Base-by-base conservation (phyloP, 2,888 invertebrate species). In the Argyra leucocephala region DNA sequence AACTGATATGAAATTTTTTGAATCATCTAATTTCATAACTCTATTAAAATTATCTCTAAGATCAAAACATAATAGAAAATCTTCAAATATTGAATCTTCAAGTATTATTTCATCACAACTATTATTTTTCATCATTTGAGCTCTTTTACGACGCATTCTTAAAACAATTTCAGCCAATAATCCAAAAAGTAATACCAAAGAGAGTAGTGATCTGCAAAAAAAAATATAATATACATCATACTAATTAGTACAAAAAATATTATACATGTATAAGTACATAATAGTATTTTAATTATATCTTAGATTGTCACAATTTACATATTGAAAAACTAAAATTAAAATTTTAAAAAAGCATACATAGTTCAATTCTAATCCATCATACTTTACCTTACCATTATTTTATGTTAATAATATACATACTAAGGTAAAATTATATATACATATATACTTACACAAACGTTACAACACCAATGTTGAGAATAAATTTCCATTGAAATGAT, bases 21-120 rank as follows among this genome's bases (percentile, higher is more conserved):
- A 67, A 9, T 69, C 67, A 10, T 73, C 73, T n/a, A 70, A 63
- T 37, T 69, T 67, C 1, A 72, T 48, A 57, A 71, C 67, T 48
- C 70, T 67, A 4, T 67, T 60, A 22, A 69, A 72, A 65, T 75
- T 76, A 36, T 71, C 70, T 1, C 69, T 66, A 7, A 73, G 63
- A 18, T 72, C 73, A 69, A 75, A 75, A 65, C 76, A 75, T 60
- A 73, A 63, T 59, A 75, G 67, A 65, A 75, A 69, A 66, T 70
- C 68, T 64, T 73, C 72, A 22, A 72, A 61, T 21, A 62, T 63
- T 6, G 72, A 36, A 18, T 48, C 5, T 48, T 48, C 18, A 18
- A 18, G 62, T 62, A 65, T 10, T 22, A 24, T 12, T 26, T 21
- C 22, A 59, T 57, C 58, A 37, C 3, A 18, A 48, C n/a, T 18